phyloP scores from a whole-genome alignment of 2,888 invertebrate species.

The Dynastes tityus region DNA sequence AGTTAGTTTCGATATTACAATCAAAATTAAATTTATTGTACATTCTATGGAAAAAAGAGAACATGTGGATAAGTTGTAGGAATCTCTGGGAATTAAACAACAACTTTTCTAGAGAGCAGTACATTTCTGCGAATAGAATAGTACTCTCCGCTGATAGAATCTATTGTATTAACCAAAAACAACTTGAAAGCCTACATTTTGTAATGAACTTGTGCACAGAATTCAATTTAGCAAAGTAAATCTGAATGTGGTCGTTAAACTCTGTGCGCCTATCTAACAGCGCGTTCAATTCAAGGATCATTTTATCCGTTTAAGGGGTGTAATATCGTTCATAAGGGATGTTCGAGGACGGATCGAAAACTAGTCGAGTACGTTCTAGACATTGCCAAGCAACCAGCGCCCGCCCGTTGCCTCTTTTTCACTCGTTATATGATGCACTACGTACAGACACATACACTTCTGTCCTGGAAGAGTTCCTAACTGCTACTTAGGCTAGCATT shows the following conservation, averaged over 20 bases:
- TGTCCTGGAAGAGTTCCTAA: neutral
- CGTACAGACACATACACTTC: neutral
- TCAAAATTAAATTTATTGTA: no score
- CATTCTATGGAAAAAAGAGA: no score
- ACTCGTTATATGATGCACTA: slow-evolving; percentile 12
- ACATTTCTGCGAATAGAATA: no score
- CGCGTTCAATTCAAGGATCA: slow-evolving; percentile 35
- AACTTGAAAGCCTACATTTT: no score
- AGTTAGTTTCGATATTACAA: no score
- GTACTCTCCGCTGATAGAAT: no score
- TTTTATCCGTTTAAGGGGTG: slow-evolving; percentile 41
- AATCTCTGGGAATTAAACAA: no score
- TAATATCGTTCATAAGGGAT: slow-evolving; percentile 44
- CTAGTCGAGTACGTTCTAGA: slow-evolving; percentile 33
- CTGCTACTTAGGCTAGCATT: slow-evolving; percentile 10
- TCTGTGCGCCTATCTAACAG: neutral
- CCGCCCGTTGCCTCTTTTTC: slow-evolving; percentile 9
- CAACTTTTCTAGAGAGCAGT: no score
- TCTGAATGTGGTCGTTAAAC: slow-evolving; percentile 37
- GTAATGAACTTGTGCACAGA: neutral
- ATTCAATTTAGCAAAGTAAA: slow-evolving; percentile 44
- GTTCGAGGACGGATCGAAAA: slow-evolving; percentile 31
- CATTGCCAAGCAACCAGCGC: slow-evolving; percentile 32
- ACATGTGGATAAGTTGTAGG: no score
- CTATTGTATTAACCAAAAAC: no score